Evolutionary conservation across 2,888 invertebrate species (phyloP), one percentile per base, ranked within the genome.

Genomic region (Epistrophe eligans): DNA sequence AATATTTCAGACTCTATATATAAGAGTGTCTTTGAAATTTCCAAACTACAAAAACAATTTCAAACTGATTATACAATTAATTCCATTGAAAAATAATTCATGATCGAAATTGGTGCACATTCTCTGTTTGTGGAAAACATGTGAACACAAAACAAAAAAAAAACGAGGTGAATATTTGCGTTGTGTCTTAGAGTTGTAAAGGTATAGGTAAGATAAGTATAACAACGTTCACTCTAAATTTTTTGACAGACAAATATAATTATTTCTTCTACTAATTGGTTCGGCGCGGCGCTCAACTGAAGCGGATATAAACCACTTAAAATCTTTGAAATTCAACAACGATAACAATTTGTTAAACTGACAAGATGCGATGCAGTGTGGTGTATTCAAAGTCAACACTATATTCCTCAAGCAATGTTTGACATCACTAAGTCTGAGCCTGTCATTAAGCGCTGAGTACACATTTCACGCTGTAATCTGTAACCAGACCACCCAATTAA

Each of bases 191-290:
- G 35, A 35, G 32, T 32, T 60, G 40, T 62, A 15, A n/a, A n/a
- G n/a, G n/a, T 24, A 24, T 24, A 24, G 24, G 24, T 62, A 17
- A 52, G 19, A 9, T 35, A 35, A 48, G 40, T 45, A 43, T 38
- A 8, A 32, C 28, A 28, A 55, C 84, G 64, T 66, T 72, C 62
- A 48, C 76, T 84, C 38, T 72, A 67, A 24, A 60, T 70, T 50
- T 67, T 67, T 60, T 81, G 84, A 84, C 84, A 84, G 84, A 77
- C 81, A 79, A 81, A 84, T 77, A 80, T 84, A 70, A 70, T 70
- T 74, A 84, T 84, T 80, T 80, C 67, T 67, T 72, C 24, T 67
- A 55, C 72, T 84, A 84, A 84, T 84, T 84, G 84, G 72, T 60
- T 48, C 66, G 28, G 15, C 57, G 19, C 64, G n/a, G 19, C 40